These are phyloP conservation scores for Girardinichthys multiradiatus DNA, from an alignment of 2,113 vertebrate genomes.

Conservation along the genomic window DNA sequence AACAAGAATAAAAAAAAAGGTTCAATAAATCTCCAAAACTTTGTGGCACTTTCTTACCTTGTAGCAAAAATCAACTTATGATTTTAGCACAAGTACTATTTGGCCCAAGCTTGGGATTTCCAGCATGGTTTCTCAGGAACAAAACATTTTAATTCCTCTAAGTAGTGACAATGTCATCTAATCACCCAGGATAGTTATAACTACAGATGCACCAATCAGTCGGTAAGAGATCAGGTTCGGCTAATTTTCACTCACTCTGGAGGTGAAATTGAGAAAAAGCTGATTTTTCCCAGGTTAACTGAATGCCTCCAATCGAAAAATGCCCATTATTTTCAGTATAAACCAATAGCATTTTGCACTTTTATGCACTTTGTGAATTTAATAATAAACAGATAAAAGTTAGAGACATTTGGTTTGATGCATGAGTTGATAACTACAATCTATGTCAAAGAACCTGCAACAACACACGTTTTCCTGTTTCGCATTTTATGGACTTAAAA, in stretches of 20 bases:
- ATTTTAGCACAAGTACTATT: conserved; percentile 13
- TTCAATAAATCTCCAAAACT: neutral
- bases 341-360: neutral
- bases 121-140: conserved; percentile 52
- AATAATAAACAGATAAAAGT: neutral
- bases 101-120: conserved; percentile 52
- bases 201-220: neutral
- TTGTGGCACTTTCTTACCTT: conserved; percentile 20
- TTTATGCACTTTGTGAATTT: neutral
- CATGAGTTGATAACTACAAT: neutral
- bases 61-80: conserved; percentile 4
- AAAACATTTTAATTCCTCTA: conserved; percentile 36
- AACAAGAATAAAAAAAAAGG: neutral
- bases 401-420: neutral
- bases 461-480: neutral
- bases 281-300: neutral
- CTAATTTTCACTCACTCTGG: neutral
- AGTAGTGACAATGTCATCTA: conserved; percentile 3
- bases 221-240: neutral
- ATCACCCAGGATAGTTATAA: conserved; percentile 2
- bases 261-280: neutral
- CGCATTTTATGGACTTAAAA: neutral
- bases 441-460: neutral
- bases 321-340: neutral
- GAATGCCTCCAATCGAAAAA: neutral